Evolutionary conservation across 2,888 invertebrate species (phyloP), one percentile per base, ranked within the genome.

Genomic region (Sphecodes monilicornis): DNA sequence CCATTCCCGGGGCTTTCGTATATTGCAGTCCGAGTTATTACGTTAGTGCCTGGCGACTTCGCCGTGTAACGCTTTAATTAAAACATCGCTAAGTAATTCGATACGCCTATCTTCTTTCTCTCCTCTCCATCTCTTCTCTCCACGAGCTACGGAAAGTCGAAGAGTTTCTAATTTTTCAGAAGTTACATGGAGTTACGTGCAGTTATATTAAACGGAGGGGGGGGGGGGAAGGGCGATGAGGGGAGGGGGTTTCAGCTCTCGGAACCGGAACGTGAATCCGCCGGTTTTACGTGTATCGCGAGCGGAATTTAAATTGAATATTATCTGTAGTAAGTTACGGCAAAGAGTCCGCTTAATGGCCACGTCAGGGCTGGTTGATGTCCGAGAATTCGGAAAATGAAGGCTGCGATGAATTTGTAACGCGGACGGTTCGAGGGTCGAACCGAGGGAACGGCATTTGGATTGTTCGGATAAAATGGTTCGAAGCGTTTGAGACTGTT

Each of bases 251-350:
- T 57, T 41, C 32, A 69, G 70, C 36, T 60, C 43, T 74, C n/a
- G 78, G 74, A 74, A 82, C 26, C 70, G 76, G 73, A 54, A 22
- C 82, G 29, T 60, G 78, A 78, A 57, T 73, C 81, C 68, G 74
- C 71, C 77, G 74, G 78, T 78, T 82, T 82, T 74, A 78, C 77
- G 76, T 78, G 77, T 78, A 78, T 82, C 82, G 78, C 69, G 82
- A 46, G 82, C 70, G 74, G 82, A 78, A 82, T 82, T 82, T 82
- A 82, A 82, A 82, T 82, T 77, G 82, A 82, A 82, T 82, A 82
- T 82, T 82, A 82, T 68, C 76, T 72, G 81, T 77, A 32, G 77
- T 36, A 36, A 68, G 82, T 39, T 68, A 54, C 46, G 68, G 73
- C 78, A 68, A 73, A 68, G 73, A 68, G 54, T 73, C 39, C 57